Conservation (phyloP, 2,113 vertebrate genomes). For the Ovis aries region DNA sequence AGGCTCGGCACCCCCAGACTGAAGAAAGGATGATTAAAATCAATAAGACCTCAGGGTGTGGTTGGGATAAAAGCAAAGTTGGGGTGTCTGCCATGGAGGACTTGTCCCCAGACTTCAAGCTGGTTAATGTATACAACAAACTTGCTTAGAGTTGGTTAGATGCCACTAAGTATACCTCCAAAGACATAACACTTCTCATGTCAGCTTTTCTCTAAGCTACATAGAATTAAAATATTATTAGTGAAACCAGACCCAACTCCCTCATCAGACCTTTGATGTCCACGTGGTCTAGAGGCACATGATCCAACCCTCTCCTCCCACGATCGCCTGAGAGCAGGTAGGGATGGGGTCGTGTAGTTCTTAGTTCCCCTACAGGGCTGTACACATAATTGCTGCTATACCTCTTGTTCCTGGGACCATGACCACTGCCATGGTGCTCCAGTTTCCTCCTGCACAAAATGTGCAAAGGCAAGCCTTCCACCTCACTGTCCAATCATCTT, state of each 20-base stretch:
- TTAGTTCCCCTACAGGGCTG: neutral
- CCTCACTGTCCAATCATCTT: neutral
- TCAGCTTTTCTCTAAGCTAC: neutral
- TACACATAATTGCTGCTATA: neutral
- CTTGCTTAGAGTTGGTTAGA: neutral
- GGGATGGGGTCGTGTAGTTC: fast-evolving
- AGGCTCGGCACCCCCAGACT: neutral
- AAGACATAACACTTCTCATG: neutral
- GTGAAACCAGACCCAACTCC: neutral
- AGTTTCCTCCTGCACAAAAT: neutral
- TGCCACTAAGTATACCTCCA: neutral
- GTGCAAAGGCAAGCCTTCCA: neutral
- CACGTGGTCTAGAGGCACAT: fast-evolving
- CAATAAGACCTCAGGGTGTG: neutral
- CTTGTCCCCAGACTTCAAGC: neutral
- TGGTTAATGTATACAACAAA: neutral
- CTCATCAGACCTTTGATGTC: neutral
- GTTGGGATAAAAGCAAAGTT: neutral
- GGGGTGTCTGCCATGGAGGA: neutral
- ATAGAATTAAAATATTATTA: neutral
- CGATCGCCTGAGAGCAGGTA: fast-evolving
- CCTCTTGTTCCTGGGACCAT: neutral
- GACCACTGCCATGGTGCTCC: fast-evolving
- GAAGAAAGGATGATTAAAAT: neutral
- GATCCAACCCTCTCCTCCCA: fast-evolving